Conservation (phyloP, 2,797 vertebrate species). For the Taeniopygia guttata region DNA sequence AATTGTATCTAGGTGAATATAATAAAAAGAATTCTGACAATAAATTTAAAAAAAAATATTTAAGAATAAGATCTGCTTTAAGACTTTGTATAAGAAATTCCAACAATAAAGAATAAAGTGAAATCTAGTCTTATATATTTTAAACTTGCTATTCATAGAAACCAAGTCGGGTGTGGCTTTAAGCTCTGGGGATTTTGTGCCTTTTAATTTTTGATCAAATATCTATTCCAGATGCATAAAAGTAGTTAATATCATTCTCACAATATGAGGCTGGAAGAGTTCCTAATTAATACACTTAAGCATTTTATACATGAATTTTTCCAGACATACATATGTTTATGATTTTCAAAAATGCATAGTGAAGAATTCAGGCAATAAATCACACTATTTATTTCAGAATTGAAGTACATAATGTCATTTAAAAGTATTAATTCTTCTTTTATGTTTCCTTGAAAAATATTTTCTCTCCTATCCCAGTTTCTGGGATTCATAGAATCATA, state of each 20-base stretch:
- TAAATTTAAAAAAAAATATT: not conserved
- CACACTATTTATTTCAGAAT: not conserved
- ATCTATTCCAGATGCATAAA: not conserved
- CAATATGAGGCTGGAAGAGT: not conserved
- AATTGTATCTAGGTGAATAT: not conserved
- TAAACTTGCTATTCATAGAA: not conserved
- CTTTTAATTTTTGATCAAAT: not conserved
- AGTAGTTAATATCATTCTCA: not conserved
- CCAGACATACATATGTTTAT: not conserved
- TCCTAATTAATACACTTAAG: not conserved
- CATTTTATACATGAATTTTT: not conserved
- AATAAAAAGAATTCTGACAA: not conserved
- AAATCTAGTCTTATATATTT: not conserved
- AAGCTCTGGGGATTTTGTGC: not conserved
- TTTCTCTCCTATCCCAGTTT: not conserved
- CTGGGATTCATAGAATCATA: not conserved
- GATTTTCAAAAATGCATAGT: not conserved
- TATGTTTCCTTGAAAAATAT: not conserved
- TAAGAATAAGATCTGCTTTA: not conserved
- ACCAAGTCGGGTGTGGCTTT: not conserved
- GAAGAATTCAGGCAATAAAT: not conserved
- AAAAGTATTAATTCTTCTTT: not conserved
- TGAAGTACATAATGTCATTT: not conserved
- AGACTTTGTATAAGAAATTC: not conserved
- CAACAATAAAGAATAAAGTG: not conserved